Percentiles rank a stretch among this genome's conserved stretches.
phyloP scores from a whole-genome alignment of 2,113 vertebrate species.

The Cyanistes caeruleus region DNA sequence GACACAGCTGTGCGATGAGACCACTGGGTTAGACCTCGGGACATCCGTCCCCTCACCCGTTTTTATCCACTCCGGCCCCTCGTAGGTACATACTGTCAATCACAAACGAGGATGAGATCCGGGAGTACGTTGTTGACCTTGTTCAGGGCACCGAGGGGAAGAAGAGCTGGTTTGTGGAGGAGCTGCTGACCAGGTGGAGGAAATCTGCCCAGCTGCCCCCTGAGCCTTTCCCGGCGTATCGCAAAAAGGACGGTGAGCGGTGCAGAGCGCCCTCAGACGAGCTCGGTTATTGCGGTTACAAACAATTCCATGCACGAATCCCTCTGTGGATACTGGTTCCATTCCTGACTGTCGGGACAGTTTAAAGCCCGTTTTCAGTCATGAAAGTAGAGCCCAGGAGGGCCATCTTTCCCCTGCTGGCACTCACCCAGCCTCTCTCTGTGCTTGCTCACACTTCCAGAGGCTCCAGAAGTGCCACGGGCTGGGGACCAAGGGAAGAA shows the following conservation, averaged over 20 bases:
- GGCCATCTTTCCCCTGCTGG: background rate
- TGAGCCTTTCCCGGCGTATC: constrained; percentile 42
- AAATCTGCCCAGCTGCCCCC: constrained; percentile 64
- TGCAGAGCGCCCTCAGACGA: fast-evolving
- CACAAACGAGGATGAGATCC: constrained; percentile 87
- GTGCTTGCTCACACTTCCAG: constrained; percentile 10
- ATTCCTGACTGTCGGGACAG: fast-evolving
- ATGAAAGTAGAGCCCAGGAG: background rate
- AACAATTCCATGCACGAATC: fast-evolving
- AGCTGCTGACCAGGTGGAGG: constrained; percentile 85
- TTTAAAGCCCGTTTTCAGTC: background rate
- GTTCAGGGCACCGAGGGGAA: constrained; percentile 88
- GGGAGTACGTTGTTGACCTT: constrained; percentile 90
- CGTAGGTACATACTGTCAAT: constrained; percentile 92
- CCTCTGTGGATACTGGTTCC: background rate
- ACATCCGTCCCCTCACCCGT: fast-evolving
- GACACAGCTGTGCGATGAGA: fast-evolving
- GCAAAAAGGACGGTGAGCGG: constrained; percentile 76
- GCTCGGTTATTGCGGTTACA: background rate
- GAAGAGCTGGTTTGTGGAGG: constrained; percentile 87
- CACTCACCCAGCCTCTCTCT: background rate
- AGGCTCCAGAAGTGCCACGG: constrained; percentile 73
- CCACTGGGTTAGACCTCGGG: fast-evolving
- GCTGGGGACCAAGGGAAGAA: constrained; percentile 83
- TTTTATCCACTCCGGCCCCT: background rate